Base-by-base conservation (phyloP, 2,113 vertebrate species). In the Eidolon helvum region DNA sequence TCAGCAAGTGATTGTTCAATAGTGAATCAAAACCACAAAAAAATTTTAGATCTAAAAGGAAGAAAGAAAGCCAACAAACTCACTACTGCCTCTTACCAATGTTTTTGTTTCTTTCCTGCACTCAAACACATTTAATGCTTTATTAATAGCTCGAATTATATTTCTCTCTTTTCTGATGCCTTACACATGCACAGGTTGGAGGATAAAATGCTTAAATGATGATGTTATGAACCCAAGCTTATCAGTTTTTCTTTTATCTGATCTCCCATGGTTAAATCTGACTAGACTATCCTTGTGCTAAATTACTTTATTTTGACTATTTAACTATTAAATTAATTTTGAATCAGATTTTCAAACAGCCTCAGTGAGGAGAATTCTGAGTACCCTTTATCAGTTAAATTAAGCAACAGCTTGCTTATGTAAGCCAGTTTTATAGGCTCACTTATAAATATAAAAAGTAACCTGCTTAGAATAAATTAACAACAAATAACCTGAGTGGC, bases 321-420 rank as follows among this genome's bases (percentile, higher is more conserved):
- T 95, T 91, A 91, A 82, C 77, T 90, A 91, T 68, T 59, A 93
- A 53, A 68, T 89, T 80, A 82, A 95, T 93, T 89, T 86, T 66
- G 15, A 66, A 72, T 72, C 21, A 33, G 18, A 48, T 77, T 72
- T 65, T 22, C 79, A 82, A 66, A 45, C 12, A 75, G 35, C 5
- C 28, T 65, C 33, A 50, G 28, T 92, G 33, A 72, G 7, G 30
- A 12, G 45, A 91, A 89, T 90, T 68, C 72, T 91, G 55, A 87
- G 24, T 5, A 57, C 15, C 9, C 12, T 96, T 45, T 83, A 40
- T 45, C 75, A 50, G 33, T 11, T n/a, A 74, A 91, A 83, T 55
- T 69, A 78, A 91, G 40, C 16, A 83, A 57, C 14, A 50, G 3
- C 16, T 14, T 86, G 40, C 40, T 53, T 45, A 4, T 53, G 50